These are phyloP conservation scores for Leucophenga maculata DNA, from an alignment of 2,888 invertebrate genomes.

Conservation along the genomic window DNA sequence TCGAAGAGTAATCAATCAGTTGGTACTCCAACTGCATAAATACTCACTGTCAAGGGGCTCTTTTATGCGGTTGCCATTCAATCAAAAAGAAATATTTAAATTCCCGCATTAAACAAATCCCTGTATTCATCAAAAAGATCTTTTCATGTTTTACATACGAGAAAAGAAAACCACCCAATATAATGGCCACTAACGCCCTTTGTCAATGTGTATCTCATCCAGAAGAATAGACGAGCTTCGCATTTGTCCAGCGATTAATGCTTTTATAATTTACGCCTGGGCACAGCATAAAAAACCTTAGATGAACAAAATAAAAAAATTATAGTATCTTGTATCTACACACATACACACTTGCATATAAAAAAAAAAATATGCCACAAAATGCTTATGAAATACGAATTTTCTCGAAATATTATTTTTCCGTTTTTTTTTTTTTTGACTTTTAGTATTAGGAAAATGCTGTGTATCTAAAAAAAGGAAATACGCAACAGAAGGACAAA, in stretches of 20 bases:
- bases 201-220: too few species aligned
- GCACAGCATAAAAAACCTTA: constrained; percentile 44
- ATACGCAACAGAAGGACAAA: too few species aligned
- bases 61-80: too few species aligned
- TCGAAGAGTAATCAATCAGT: not conserved
- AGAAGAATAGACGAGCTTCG: constrained; percentile 19
- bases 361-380: too few species aligned
- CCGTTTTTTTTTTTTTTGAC: too few species aligned
- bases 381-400: too few species aligned
- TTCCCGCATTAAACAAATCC: constrained; percentile 7
- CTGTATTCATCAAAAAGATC: not conserved
- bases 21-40: not conserved
- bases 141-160: too few species aligned
- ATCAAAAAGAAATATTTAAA: not conserved
- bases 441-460: too few species aligned
- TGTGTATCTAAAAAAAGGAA: too few species aligned
- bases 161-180: too few species aligned
- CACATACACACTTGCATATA: constrained; percentile 25
- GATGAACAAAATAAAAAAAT: not conserved
- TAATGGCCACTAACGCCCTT: too few species aligned
- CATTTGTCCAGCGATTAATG: constrained; percentile 61
- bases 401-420: too few species aligned
- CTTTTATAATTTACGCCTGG: constrained; percentile 68
- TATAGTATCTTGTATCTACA: not conserved
- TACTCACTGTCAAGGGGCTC: not conserved